Evolutionary conservation across 2,797 vertebrate genomes (phyloP).

Genomic region (Diceros bicornis): DNA sequence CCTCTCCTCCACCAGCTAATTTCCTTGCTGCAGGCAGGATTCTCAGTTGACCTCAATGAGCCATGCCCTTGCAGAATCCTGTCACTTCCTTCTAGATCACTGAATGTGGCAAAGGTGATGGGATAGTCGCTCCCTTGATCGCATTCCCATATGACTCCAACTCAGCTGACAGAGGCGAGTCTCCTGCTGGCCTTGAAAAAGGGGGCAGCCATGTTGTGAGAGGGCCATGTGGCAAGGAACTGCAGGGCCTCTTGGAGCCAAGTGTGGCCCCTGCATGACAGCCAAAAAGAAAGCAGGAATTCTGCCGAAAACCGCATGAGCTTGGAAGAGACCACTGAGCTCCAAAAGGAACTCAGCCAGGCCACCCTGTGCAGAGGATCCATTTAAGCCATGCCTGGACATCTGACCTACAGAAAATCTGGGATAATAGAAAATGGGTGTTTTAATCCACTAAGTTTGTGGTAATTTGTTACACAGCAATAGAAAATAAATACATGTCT

Average conservation of each 20-base stretch:
- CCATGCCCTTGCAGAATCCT: background rate
- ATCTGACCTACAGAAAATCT: background rate
- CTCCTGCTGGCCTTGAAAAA: background rate
- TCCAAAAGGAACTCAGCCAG: background rate
- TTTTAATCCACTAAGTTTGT: background rate
- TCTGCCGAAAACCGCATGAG: background rate
- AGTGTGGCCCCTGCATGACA: background rate
- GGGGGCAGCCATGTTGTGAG: fast-evolving
- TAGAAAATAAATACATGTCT: background rate
- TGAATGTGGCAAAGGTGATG: background rate
- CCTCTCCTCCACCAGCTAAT: background rate
- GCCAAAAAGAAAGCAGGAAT: background rate
- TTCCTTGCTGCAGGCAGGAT: background rate
- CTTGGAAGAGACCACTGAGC: background rate
- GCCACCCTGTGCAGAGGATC: background rate
- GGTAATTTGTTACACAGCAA: background rate
- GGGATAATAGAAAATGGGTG: background rate
- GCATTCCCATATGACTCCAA: background rate
- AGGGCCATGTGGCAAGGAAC: background rate
- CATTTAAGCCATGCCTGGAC: too few relatives aligned
- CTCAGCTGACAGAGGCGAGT: background rate
- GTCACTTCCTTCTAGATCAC: background rate
- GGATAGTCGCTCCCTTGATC: too few relatives aligned
- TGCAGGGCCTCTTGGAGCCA: background rate
- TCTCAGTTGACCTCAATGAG: background rate